These are phyloP conservation scores for Agrenia bidenticulata DNA, from an alignment of 2,888 invertebrate genomes.

Conservation along the genomic window DNA sequence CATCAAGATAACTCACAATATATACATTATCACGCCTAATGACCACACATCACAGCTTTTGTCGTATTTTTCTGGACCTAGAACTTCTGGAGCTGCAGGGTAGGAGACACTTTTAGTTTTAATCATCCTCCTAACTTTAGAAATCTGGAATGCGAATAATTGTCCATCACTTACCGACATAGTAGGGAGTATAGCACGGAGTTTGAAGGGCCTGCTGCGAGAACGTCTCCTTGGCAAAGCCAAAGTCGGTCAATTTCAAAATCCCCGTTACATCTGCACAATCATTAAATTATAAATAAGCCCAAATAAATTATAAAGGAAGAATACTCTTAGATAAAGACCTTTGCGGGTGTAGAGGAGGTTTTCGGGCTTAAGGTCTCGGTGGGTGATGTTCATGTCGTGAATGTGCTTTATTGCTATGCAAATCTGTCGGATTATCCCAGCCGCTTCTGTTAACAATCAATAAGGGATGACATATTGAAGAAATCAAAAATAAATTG, in stretches of 20 bases:
- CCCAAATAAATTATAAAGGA: too few relatives aligned
- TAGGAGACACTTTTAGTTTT: too few relatives aligned
- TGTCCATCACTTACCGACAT: constrained; percentile 71
- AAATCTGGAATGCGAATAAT: background rate
- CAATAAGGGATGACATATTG: too few relatives aligned
- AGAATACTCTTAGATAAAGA: too few relatives aligned
- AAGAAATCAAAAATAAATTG: background rate
- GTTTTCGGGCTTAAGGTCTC: constrained; percentile 98
- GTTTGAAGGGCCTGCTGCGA: constrained; percentile 88
- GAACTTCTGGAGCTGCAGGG: constrained; percentile 74
- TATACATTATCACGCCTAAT: constrained; percentile 98
- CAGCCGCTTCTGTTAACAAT: constrained; percentile 73
- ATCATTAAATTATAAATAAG: background rate
- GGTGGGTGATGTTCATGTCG: constrained; percentile 90
- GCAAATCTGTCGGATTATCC: constrained; percentile 95
- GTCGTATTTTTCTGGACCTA: constrained; percentile 96
- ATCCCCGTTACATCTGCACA: constrained; percentile 67
- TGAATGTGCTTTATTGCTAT: constrained; percentile 92
- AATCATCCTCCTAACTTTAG: background rate
- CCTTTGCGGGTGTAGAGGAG: constrained; percentile 80
- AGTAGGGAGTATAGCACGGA: constrained; percentile 98
- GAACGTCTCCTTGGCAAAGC: constrained; percentile 94
- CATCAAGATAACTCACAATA: constrained; percentile 67
- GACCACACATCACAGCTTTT: constrained; percentile 99
- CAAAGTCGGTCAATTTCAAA: constrained; percentile 97